A percentile compares a stretch with the other conserved stretches of the same genome.
These are phyloP conservation scores for Zelleria hepariella DNA, from an alignment of 2,888 invertebrate genomes.

Conservation along the genomic window DNA sequence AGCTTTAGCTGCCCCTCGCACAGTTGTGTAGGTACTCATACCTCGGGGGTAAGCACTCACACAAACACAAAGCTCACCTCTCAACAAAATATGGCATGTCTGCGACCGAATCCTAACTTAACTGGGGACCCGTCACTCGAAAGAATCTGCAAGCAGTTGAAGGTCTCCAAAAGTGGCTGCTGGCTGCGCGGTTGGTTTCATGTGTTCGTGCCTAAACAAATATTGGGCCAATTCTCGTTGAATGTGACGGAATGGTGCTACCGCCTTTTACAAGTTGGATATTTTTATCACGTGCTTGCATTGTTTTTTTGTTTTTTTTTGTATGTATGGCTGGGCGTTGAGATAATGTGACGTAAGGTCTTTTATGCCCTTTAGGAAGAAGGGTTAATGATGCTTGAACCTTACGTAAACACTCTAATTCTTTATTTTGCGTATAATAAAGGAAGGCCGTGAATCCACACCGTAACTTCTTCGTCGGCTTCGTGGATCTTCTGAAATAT, in stretches of 20 bases:
- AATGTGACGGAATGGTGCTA: not conserved
- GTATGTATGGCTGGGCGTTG: no score
- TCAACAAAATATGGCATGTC: not conserved
- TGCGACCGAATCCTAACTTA: not conserved
- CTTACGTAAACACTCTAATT: no score
- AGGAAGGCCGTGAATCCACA: no score
- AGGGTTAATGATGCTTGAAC: no score
- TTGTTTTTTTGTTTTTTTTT: not conserved
- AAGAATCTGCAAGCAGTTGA: not conserved
- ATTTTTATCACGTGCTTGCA: not conserved
- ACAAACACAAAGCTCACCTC: not conserved
- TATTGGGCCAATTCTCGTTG: conserved; percentile 38
- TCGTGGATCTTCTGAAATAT: no score
- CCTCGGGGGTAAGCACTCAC: no score
- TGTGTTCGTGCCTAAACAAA: conserved; percentile 37
- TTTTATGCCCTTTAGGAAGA: no score
- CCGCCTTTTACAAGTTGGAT: not conserved
- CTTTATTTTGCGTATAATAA: no score
- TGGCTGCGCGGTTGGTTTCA: not conserved
- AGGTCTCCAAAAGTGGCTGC: not conserved
- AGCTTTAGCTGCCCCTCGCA: no score
- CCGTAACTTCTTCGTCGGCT: no score
- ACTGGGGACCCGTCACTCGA: not conserved
- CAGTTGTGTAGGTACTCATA: not conserved
- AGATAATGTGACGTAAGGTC: no score